Evolutionary conservation across 2,797 vertebrate genomes (phyloP), one percentile per base, ranked within the genome.

Genomic region (Enteromius treurensis): DNA sequence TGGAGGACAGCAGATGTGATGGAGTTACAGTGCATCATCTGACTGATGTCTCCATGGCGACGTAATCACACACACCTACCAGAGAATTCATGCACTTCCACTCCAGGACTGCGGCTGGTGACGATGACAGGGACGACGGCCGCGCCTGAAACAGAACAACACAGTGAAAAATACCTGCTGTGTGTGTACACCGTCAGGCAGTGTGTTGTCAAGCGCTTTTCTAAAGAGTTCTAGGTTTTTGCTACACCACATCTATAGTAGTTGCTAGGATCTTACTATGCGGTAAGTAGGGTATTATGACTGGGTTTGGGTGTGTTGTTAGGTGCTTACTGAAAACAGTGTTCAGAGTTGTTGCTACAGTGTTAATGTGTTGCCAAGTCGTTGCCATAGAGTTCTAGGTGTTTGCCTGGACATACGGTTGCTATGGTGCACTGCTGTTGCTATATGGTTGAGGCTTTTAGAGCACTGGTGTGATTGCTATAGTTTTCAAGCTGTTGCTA

Each of bases 71-170:
- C 29, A 51, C 9, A 68, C 77, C 84, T 53, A 87, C 87, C 85
- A 45, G 68, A 64, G 51, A 75, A 14, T 73, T 86, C 83, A 9
- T 78, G 53, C 67, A 81, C 86, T 53, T 85, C 11, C 40, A 87
- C 87, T 37, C 0, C 40, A 7, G 89, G 85, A 1, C 0, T 88
- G 68, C 3, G 87, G 85, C 90, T 93, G 13, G 86, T 77, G 83
- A 96, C 94, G 1, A 87, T 92, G 15, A 96, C 94, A 0, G 92
- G 81, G 65, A 53, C 58, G 53, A 90, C 83, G 8, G 51, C 49
- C 4, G 64, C 9, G 68, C 49, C 83, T 85, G 60, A 40, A 65
- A 64, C 45, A 53, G 6, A 21, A 74, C 23, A 26, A 21, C 8
- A 68, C 55, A 5, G 10, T 13, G 10, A n/a, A 26, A 4, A 65